These are phyloP conservation scores for Ctena decussata DNA, from an alignment of 2,888 invertebrate genomes.

Conservation along the genomic window DNA sequence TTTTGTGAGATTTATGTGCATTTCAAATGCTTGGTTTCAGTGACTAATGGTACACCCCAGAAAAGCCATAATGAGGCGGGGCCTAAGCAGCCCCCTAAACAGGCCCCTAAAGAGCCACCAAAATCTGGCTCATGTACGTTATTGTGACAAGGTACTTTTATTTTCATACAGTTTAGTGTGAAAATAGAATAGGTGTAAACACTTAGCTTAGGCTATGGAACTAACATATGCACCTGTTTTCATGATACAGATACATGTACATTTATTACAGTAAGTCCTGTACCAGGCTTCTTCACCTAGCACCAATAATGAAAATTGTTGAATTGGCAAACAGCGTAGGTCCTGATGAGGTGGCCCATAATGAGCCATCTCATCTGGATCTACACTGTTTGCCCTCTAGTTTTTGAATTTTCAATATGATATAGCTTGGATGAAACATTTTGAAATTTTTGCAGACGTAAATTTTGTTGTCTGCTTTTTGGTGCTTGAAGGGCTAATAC, in stretches of 20 bases:
- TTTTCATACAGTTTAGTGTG: background rate
- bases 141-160: slow-evolving; percentile 65
- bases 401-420: no score
- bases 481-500: no score
- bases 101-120: slow-evolving; percentile 26
- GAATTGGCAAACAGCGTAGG: background rate
- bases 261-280: no score
- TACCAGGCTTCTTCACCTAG: no score
- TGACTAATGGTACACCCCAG: slow-evolving; percentile 35
- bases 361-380: background rate
- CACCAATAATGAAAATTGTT: no score
- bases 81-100: background rate
- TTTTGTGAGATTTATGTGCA: no score
- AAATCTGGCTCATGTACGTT: slow-evolving; percentile 67
- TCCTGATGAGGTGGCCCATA: background rate
- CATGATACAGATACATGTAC: background rate
- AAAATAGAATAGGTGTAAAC: background rate
- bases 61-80: no score
- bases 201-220: background rate
- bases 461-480: no score
- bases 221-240: background rate
- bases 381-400: background rate
- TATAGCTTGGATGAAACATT: no score
- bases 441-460: no score
- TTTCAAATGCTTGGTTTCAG: slow-evolving; percentile 42